Percentiles rank a stretch among this genome's conserved stretches.
phyloP scores from a whole-genome alignment of 2,797 vertebrate species.

The Psittacula derbiana region DNA sequence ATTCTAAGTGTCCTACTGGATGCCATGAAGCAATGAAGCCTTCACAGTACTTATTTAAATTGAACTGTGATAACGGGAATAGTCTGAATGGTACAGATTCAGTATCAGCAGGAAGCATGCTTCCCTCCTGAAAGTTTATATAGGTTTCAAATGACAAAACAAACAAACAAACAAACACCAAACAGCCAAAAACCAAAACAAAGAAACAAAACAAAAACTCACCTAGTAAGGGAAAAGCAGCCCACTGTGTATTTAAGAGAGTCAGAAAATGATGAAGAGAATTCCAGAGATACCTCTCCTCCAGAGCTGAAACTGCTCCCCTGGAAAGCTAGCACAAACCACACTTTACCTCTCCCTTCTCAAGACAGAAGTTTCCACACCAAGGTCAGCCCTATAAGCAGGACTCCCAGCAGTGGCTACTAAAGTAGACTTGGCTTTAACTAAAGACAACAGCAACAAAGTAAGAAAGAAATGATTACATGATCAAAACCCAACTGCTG shows the following conservation, averaged over 20 bases:
- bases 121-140: not conserved
- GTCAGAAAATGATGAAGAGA: not conserved
- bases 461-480: not conserved
- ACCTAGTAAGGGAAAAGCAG: not conserved
- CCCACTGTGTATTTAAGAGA: not conserved
- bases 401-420: not conserved
- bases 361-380: not conserved
- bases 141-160: not conserved
- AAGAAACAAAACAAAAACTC: not conserved
- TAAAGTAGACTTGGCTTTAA: not conserved
- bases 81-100: not conserved
- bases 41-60: not conserved
- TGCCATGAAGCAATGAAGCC: not conserved
- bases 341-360: not conserved
- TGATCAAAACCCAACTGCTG: not conserved
- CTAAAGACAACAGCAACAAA: not conserved
- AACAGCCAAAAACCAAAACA: too few species aligned
- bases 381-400: accelerated
- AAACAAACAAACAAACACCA: not conserved
- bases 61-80: not conserved
- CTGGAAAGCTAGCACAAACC: not conserved
- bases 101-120: not conserved
- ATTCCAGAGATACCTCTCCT: not conserved
- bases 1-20: not conserved
- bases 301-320: not conserved